Percentiles rank a stretch among this genome's conserved stretches.
Conservation (phyloP, 2,797 vertebrate genomes). For the Crax fasciolata region DNA sequence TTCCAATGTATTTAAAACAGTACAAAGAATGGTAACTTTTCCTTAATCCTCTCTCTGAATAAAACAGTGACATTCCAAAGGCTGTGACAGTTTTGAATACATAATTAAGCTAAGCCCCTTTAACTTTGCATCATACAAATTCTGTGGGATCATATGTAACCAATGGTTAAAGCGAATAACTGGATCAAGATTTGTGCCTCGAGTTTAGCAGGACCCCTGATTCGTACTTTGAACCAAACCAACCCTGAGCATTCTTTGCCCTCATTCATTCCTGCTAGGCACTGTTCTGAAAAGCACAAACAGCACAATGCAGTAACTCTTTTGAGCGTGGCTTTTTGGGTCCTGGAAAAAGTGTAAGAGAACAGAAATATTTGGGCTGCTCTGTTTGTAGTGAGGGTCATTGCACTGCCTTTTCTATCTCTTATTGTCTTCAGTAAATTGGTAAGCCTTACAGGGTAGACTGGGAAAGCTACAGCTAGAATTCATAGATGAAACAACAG, state of each 20-base stretch:
- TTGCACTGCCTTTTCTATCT: not conserved
- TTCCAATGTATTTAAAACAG: constrained; percentile 33
- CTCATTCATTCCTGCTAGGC: constrained; percentile 25
- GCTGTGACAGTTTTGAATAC: constrained; percentile 40
- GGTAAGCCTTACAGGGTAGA: not conserved
- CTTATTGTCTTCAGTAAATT: not conserved
- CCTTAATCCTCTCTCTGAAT: constrained; percentile 51
- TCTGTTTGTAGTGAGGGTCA: not conserved
- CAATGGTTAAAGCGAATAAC: not conserved
- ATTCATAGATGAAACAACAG: not conserved
- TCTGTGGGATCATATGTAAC: constrained; percentile 14
- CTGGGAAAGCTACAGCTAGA: not conserved
- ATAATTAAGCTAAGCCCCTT: constrained; percentile 54
- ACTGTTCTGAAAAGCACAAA: constrained; percentile 42
- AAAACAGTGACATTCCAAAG: constrained; percentile 53
- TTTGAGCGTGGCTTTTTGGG: constrained; percentile 12
- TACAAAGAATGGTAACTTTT: constrained; percentile 40
- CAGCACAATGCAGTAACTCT: constrained; percentile 17
- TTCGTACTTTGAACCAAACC: constrained; percentile 35
- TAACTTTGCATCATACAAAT: constrained; percentile 9
- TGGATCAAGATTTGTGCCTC: constrained; percentile 25
- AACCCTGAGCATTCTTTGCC: constrained; percentile 4
- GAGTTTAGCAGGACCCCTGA: not conserved
- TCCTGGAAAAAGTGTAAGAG: constrained; percentile 19
- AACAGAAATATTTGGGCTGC: constrained; percentile 39